phyloP scores from a whole-genome alignment of 30 jellyfish, hydroid and myxozoan species.

The Sanderia malayensis region DNA sequence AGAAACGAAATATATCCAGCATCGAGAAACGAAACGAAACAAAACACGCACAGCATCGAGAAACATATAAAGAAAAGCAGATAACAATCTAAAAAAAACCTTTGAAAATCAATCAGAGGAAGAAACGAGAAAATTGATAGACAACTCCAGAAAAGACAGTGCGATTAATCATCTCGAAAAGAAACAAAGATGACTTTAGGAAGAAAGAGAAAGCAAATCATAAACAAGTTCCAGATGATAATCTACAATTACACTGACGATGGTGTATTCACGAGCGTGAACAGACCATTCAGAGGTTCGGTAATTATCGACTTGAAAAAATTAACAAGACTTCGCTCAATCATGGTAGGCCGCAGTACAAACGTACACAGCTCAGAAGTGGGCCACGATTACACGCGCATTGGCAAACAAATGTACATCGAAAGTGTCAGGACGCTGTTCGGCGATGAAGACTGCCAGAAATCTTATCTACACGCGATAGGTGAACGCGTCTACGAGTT shows the following conservation, averaged over 20 bases:
- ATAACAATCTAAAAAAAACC: no score
- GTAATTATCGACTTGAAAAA: slow-evolving; percentile 15
- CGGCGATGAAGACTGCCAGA: slow-evolving; percentile 32
- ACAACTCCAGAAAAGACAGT: no score
- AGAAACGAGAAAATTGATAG: no score
- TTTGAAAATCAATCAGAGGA: no score
- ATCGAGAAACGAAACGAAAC: no score
- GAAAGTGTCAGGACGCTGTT: slow-evolving; percentile 30
- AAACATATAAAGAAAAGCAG: no score
- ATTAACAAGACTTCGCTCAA: slow-evolving; percentile 9
- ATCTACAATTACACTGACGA: neutral
- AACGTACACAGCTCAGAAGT: slow-evolving; percentile 22
- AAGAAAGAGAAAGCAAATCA: neutral
- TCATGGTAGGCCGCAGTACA: slow-evolving; percentile 55
- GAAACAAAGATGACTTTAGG: no score
- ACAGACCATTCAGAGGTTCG: slow-evolving; percentile 6
- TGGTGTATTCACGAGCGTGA: slow-evolving; percentile 10
- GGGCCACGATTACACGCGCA: slow-evolving; percentile 17
- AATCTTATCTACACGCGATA: slow-evolving; percentile 3
- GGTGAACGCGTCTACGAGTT: slow-evolving; percentile 29
- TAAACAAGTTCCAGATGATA: neutral
- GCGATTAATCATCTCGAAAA: no score
- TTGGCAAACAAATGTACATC: slow-evolving; percentile 47
- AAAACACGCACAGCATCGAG: no score
- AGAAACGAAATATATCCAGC: no score